Percentiles rank a stretch among this genome's conserved stretches.
These are phyloP conservation scores for Euthynnus affinis DNA, from an alignment of 2,797 vertebrate species.

Conservation along the genomic window DNA sequence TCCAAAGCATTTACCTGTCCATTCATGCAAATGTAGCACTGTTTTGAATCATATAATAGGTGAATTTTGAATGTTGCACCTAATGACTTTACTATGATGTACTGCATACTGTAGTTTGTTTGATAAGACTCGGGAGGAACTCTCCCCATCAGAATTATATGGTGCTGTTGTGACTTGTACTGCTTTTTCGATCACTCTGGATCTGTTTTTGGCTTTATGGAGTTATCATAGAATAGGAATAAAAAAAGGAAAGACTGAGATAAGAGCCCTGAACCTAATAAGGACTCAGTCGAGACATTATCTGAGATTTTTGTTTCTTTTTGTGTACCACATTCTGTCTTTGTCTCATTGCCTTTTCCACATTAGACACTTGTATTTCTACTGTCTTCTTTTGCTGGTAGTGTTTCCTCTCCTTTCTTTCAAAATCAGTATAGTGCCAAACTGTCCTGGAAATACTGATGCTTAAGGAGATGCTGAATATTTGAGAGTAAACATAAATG, in stretches of 20 bases:
- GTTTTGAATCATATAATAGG: slow-evolving; percentile 15
- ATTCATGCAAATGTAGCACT: background rate
- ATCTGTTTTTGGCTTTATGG: slow-evolving; percentile 39
- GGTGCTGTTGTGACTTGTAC: slow-evolving; percentile 34
- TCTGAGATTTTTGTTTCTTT: slow-evolving; percentile 55
- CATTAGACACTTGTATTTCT: slow-evolving; percentile 56
- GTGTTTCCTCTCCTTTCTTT: slow-evolving; percentile 51
- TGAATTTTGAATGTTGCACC: background rate
- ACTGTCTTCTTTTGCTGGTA: slow-evolving; percentile 46
- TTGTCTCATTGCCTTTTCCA: slow-evolving; percentile 57
- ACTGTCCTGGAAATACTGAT: slow-evolving; percentile 69
- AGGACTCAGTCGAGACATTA: slow-evolving; percentile 51
- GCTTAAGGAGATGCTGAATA: slow-evolving; percentile 40
- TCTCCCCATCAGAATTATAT: slow-evolving; percentile 20
- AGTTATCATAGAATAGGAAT: slow-evolving; percentile 39
- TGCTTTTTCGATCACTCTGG: slow-evolving; percentile 44
- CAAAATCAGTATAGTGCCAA: slow-evolving; percentile 69
- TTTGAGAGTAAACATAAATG: slow-evolving; percentile 39
- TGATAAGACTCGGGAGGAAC: slow-evolving; percentile 15
- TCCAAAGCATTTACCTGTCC: slow-evolving; percentile 7
- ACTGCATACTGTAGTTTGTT: slow-evolving; percentile 9
- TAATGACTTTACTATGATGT: slow-evolving; percentile 46
- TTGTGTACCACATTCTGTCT: slow-evolving; percentile 59
- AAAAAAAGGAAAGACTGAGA: slow-evolving; percentile 36
- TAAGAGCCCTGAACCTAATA: slow-evolving; percentile 51